phyloP scores from a whole-genome alignment of 2,888 invertebrate genomes.

The Lasioglossum vierecki region DNA sequence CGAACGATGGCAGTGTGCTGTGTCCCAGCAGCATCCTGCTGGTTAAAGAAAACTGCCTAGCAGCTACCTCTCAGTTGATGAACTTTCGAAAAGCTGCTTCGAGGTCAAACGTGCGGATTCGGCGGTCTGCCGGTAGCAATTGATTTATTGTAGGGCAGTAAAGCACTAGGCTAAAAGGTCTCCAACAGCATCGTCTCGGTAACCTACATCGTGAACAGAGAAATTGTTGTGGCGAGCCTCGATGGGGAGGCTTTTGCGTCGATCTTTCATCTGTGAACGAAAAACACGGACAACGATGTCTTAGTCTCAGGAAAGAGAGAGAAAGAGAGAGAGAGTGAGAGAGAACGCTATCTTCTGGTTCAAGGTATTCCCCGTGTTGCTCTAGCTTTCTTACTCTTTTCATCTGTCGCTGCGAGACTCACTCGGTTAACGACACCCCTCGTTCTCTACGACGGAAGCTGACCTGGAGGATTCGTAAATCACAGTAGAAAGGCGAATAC shows the following conservation, averaged over 20 bases:
- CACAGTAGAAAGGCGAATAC: constrained; percentile 48
- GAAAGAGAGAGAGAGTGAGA: background rate
- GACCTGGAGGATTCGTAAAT: constrained; percentile 61
- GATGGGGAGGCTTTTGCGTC: constrained; percentile 75
- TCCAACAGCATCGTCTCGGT: constrained; percentile 77
- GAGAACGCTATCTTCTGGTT: constrained; percentile 27
- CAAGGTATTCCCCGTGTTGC: constrained; percentile 10
- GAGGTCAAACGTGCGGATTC: constrained; percentile 27
- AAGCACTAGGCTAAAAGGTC: constrained; percentile 77
- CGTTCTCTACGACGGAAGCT: background rate
- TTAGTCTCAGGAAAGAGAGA: constrained; percentile 7
- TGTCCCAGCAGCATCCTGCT: background rate
- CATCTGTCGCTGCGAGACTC: background rate
- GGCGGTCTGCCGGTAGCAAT: constrained; percentile 65
- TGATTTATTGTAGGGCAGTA: constrained; percentile 82
- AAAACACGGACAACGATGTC: constrained; percentile 45
- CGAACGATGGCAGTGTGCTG: background rate
- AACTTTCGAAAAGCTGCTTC: constrained; percentile 49
- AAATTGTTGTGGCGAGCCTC: constrained; percentile 84
- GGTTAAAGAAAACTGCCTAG: background rate
- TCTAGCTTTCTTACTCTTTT: constrained; percentile 13
- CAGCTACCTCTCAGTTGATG: constrained; percentile 19
- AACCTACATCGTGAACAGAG: constrained; percentile 83
- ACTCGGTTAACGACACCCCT: constrained; percentile 3
- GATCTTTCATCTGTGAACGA: constrained; percentile 46